Evolutionary conservation across 2,797 vertebrate species (phyloP).

Genomic region (Phalanger gymnotis): DNA sequence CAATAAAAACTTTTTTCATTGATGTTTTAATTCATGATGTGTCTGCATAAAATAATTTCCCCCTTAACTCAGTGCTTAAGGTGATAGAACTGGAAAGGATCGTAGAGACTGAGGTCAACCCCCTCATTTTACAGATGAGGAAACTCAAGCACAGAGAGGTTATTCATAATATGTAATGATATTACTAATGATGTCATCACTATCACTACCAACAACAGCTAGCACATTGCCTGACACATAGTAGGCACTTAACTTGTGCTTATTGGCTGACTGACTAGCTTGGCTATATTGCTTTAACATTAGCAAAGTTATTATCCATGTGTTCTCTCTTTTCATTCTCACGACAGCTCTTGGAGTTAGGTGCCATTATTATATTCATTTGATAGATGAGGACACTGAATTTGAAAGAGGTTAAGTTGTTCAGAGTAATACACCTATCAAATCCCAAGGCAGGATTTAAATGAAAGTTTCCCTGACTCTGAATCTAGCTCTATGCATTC

Average conservation of each 20-base stretch:
- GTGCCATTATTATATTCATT: not conserved
- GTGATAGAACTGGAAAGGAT: not conserved
- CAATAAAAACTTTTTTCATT: slow-evolving; percentile 69
- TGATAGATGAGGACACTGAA: not conserved
- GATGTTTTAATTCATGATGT: slow-evolving; percentile 49
- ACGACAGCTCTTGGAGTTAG: not conserved
- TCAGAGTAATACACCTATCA: not conserved
- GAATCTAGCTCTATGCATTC: not conserved
- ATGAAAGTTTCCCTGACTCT: not conserved
- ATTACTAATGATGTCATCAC: not conserved
- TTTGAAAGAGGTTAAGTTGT: not conserved
- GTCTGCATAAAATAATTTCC: slow-evolving; percentile 61
- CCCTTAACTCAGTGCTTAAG: slow-evolving; percentile 40
- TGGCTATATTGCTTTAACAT: not conserved
- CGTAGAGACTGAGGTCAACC: not conserved
- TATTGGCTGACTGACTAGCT: not conserved
- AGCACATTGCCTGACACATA: not conserved
- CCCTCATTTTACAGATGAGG: not conserved
- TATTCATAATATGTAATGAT: not conserved
- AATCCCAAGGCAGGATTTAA: not conserved
- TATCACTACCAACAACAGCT: not conserved
- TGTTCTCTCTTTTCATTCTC: not conserved
- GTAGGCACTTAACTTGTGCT: not conserved
- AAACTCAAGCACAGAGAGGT: not conserved
- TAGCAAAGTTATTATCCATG: not conserved